Conservation (phyloP, 2,888 invertebrate genomes). For the Sarcophaga caerulescens region DNA sequence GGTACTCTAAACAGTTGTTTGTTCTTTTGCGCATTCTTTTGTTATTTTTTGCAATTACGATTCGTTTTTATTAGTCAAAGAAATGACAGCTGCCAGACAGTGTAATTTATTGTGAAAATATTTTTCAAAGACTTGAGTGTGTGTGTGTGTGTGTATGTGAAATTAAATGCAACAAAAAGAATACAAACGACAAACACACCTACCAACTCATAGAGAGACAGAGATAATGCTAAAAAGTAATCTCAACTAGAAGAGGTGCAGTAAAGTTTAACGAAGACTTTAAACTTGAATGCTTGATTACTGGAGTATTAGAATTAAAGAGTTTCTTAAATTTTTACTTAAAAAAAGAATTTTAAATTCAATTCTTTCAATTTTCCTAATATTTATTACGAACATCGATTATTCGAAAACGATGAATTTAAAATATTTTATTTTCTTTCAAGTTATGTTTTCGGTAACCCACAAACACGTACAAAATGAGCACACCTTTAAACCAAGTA, state of each 20-base stretch:
- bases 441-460: neutral
- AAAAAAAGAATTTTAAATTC: too few species aligned
- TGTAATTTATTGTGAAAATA: slow-evolving; percentile 65
- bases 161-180: neutral
- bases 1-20: neutral
- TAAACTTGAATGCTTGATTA: too few species aligned
- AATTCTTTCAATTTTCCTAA: neutral
- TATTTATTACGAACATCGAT: neutral
- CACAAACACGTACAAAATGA: neutral
- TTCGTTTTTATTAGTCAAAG: slow-evolving; percentile 53
- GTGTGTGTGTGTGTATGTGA: slow-evolving; percentile 31
- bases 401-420: neutral
- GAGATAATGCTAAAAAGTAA: too few species aligned
- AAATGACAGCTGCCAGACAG: slow-evolving; percentile 68
- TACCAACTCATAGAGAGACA: too few species aligned
- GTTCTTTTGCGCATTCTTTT: slow-evolving; percentile 38
- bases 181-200: slow-evolving; percentile 7
- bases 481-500: slow-evolving; percentile 4
- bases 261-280: too few species aligned
- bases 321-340: too few species aligned
- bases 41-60: slow-evolving; percentile 51
- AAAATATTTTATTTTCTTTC: too few species aligned
- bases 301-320: too few species aligned
- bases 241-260: too few species aligned
- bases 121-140: slow-evolving; percentile 51